Base-by-base conservation (phyloP, 1,140 invertebrate genomes). In the Capitella teleta region DNA sequence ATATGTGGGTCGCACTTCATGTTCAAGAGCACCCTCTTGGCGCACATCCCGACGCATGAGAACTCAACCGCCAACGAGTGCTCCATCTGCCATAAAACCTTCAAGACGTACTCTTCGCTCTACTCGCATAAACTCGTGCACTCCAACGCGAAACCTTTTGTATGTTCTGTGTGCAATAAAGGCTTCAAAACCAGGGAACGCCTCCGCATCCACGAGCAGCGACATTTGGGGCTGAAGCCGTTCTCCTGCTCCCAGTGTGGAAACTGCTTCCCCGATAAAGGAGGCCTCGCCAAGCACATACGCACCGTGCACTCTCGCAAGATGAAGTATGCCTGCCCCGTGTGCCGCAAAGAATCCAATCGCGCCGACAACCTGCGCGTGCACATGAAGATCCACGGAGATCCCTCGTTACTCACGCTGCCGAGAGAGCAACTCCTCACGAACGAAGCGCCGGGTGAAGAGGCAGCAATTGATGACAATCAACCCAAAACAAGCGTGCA, bases 181-280 rank as follows among this genome's bases (percentile, higher is more conserved):
- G 72, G 75, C 0, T 80, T 80, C 57, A 78, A 77, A 59, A 77
- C 78, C 34, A 73, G 73, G 58, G 73, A 75, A 47, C 70, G 75
- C 19, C 63, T 78, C 26, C 70, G 69, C 36, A 75, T 75, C 19
- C 78, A 79, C 57, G 70, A 74, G 46, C 65, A 73, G 37, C 69
- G 70, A 47, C 78, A 80, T 48, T 66, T 74, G 12, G 70, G 67
- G 30, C 68, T 71, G 32, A 78, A 77, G 49, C 72, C 72, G 32
- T 78, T 73, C 55, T 66, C 70, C 23, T 80, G 78, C 60, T 70
- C 70, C 5, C 64, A 74, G 34, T 80, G 78, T 65, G 70, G 74
- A 1, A 60, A 58, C 10, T 56, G 57, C 14, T 70, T 70, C 42
- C 64, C 64, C n/a, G 65, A 68, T 42, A 61, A 66, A 49, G 67